Base-by-base conservation (phyloP, 2,113 vertebrate species). In the Pteronura brasiliensis region DNA sequence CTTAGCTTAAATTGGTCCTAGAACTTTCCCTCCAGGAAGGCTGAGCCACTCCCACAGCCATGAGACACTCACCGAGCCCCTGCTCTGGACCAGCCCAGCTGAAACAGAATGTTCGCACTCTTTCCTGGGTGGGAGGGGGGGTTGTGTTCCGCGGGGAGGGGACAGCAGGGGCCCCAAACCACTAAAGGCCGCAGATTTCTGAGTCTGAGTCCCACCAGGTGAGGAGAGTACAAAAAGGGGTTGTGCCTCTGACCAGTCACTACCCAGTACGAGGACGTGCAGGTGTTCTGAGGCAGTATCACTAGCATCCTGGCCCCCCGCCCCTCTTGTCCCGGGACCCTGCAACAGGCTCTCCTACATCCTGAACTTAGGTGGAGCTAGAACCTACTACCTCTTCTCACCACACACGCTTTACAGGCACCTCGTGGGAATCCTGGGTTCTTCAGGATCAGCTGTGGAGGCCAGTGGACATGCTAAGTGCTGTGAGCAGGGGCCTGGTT, bases 321-420 rank as follows among this genome's bases (percentile, higher is more conserved):
- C 11, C 69, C 10, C 4, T 6, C 25, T 13, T 25, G 3, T 2
- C 27, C n/a, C 55, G n/a, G 59, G 44, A 71, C 44, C 17, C 1
- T 25, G 34, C 31, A 69, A 63, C 83, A 87, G n/a, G 49, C 1
- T 67, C 36, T 92, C 49, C 44, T 21, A 34, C 67, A 17, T 55
- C 39, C 77, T 80, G 59, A 57, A 67, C 47, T 29, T 27, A 47
- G 20, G 12, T 7, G 52, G 59, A 13, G 44, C 11, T 31, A 10
- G 71, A 8, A 18, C 31, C 49, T 49, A 27, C 49, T 15, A 6
- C 29, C 79, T 80, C 74, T 65, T 74, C 44, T 36, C 47, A 65
- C 12, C 3, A 3, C 1, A 2, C 39, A 5, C 17, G 0, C 76
- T 18, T 85, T 52, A 63, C 47, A 77, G 74, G 34, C 0, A 0